phyloP scores from a whole-genome alignment of 2,797 vertebrate genomes.

The Glyptemys insculpta region DNA sequence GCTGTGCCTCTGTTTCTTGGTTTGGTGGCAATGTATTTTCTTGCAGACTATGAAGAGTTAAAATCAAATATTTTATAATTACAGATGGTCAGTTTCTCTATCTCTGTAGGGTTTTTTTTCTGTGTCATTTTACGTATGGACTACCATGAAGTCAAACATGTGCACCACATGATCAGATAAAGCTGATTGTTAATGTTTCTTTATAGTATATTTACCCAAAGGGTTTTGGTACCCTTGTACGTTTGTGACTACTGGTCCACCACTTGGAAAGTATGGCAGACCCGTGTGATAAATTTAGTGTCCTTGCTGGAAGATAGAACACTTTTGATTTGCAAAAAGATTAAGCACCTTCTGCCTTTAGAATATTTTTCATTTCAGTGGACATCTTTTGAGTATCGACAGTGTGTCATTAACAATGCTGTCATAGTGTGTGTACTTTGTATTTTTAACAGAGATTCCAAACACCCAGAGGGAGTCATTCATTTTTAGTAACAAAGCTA shows the following conservation, averaged over 20 bases:
- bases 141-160: neutral
- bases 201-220: neutral
- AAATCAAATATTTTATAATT: neutral
- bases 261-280: neutral
- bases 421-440: neutral
- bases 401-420: neutral
- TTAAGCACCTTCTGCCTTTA: neutral
- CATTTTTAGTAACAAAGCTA: neutral
- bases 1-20: neutral
- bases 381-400: neutral
- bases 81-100: neutral
- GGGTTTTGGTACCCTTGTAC: neutral
- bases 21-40: neutral
- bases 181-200: neutral
- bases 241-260: neutral
- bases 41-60: neutral
- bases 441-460: neutral
- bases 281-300: neutral
- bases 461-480: neutral
- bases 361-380: neutral
- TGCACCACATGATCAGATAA: neutral
- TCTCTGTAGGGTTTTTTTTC: neutral
- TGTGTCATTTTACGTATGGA: neutral
- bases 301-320: neutral
- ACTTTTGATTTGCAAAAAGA: neutral